phyloP scores from a whole-genome alignment of 2,888 invertebrate genomes.

The Hedychridium roseum region DNA sequence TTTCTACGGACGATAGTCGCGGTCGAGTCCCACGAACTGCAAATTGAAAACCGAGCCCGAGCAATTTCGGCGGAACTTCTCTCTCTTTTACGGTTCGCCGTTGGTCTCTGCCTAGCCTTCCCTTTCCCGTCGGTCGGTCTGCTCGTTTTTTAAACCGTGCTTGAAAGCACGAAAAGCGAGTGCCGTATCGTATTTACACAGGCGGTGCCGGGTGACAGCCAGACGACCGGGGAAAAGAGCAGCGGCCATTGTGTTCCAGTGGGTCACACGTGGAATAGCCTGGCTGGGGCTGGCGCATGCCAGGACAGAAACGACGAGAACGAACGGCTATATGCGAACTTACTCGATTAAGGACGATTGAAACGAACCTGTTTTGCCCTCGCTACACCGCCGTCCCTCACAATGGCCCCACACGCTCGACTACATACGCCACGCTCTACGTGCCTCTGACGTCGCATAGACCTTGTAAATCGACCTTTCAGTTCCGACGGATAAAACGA shows the following conservation, averaged over 20 bases:
- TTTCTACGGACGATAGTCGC: constrained; percentile 15
- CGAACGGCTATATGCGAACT: constrained; percentile 44
- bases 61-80: constrained; percentile 36
- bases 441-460: constrained; percentile 12
- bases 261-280: constrained; percentile 42
- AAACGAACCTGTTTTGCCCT: constrained; percentile 37
- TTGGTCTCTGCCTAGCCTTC: constrained; percentile 19
- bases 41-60: constrained; percentile 44
- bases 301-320: constrained; percentile 20
- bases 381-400: constrained; percentile 11
- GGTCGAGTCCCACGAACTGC: constrained; percentile 30
- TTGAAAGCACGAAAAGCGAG: constrained; percentile 46
- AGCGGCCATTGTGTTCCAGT: constrained; percentile 39
- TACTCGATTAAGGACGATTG: constrained; percentile 50
- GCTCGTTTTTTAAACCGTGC: constrained; percentile 41
- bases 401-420: constrained; percentile 23
- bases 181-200: constrained; percentile 52
- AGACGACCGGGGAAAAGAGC: constrained; percentile 33
- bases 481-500: constrained; percentile 18
- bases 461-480: constrained; percentile 27
- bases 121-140: too few relatives aligned
- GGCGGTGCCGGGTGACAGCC: constrained; percentile 42
- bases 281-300: constrained; percentile 10
- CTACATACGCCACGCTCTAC: too few relatives aligned
- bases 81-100: neutral